Percentiles rank a stretch among this genome's conserved stretches.
Evolutionary conservation across 2,888 invertebrate species (phyloP).

Genomic region (Hybos culiciformis): DNA sequence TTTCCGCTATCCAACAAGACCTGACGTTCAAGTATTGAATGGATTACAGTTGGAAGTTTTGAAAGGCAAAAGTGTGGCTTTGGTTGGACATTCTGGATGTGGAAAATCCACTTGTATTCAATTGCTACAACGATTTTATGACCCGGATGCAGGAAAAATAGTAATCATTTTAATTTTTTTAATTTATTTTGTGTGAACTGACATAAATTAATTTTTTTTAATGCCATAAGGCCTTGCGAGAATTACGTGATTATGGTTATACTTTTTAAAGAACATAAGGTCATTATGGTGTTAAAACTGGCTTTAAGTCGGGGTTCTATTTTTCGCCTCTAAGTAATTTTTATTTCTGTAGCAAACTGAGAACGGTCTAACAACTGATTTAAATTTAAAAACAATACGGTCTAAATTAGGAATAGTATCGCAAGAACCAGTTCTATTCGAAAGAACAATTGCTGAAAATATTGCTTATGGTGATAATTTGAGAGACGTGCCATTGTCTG

Average conservation of each 20-base stretch:
- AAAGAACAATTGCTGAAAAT: constrained; percentile 68
- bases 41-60: constrained; percentile 53
- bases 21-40: constrained; percentile 57
- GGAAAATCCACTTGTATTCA: constrained; percentile 74
- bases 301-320: too few species aligned
- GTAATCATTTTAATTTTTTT: constrained; percentile 38
- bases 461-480: constrained; percentile 77
- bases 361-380: constrained; percentile 40
- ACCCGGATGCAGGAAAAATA: constrained; percentile 51
- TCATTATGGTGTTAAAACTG: too few species aligned
- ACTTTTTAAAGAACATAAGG: too few species aligned
- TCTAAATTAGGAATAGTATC: constrained; percentile 68
- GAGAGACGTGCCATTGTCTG: constrained; percentile 48
- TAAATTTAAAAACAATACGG: constrained; percentile 54
- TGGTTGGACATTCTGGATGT: constrained; percentile 63
- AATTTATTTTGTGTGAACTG: background rate
- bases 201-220: background rate
- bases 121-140: constrained; percentile 65
- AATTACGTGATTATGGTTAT: too few species aligned
- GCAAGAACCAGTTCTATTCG: constrained; percentile 76
- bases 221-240: background rate
- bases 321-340: constrained; percentile 15
- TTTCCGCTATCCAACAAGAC: constrained; percentile 72
- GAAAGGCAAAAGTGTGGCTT: constrained; percentile 56
- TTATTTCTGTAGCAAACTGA: constrained; percentile 32